phyloP scores from a whole-genome alignment of 2,113 vertebrate genomes.

The Balaeniceps rex region DNA sequence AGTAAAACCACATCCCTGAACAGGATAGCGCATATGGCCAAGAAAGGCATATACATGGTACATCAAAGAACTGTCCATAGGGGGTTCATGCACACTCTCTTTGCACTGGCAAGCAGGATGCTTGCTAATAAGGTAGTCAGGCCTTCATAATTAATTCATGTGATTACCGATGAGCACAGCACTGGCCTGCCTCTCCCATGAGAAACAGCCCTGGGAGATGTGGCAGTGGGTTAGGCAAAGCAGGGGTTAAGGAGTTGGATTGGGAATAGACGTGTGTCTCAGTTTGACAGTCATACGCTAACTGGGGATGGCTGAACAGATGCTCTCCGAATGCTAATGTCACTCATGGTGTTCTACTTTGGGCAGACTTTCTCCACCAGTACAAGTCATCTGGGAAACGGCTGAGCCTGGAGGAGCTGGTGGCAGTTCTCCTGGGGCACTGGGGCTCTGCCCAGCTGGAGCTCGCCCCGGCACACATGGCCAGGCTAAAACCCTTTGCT shows the following conservation, averaged over 20 bases:
- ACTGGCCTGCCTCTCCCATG: background rate
- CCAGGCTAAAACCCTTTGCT: background rate
- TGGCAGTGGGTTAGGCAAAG: conserved; percentile 30
- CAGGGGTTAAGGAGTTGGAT: conserved; percentile 63
- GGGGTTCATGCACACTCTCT: background rate
- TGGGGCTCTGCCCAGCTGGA: background rate
- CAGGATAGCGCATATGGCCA: background rate
- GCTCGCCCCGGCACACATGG: rapidly evolving
- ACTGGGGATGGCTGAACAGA: conserved; percentile 65
- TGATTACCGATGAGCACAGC: background rate
- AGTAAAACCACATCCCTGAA: background rate
- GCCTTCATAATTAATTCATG: conserved; percentile 13
- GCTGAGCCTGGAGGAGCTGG: background rate
- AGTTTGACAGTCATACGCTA: conserved; percentile 56
- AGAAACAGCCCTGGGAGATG: background rate
- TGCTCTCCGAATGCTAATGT: conserved; percentile 65
- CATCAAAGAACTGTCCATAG: background rate
- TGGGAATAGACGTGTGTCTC: conserved; percentile 56
- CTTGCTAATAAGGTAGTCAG: background rate
- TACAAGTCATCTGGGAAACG: conserved; percentile 28
- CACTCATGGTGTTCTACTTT: conserved; percentile 62
- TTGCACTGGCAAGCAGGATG: background rate
- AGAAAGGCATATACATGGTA: background rate
- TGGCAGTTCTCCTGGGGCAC: background rate
- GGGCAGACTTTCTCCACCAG: conserved; percentile 56